Conservation (phyloP, 2,888 invertebrate genomes). For the Drosophila meridionalis region DNA sequence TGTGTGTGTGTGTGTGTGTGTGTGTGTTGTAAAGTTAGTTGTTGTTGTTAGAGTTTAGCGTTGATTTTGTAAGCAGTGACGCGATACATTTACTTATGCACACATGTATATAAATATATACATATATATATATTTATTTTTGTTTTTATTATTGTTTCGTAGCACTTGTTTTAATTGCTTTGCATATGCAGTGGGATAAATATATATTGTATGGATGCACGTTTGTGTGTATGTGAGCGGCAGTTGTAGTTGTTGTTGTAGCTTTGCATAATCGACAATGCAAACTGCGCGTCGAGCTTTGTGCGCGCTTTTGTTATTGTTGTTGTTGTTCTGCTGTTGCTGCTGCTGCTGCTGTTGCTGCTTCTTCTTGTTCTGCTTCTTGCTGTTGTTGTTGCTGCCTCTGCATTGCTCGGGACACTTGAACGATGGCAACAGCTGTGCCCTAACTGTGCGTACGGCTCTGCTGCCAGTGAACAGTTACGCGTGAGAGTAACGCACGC, state of each 20-base stretch:
- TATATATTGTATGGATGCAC: background rate
- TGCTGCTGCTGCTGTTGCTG: background rate
- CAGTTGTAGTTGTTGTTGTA: constrained; percentile 16
- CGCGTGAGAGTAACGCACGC: constrained; percentile 27
- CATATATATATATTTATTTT: background rate
- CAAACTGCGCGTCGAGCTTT: constrained; percentile 30
- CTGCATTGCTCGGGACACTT: constrained; percentile 27
- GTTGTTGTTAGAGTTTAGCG: constrained; percentile 32
- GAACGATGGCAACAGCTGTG: constrained; percentile 69
- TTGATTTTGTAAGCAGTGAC: constrained; percentile 28
- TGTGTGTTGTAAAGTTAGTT: constrained; percentile 9
- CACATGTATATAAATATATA: background rate
- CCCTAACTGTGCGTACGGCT: constrained; percentile 52
- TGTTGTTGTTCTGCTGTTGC: constrained; percentile 7
- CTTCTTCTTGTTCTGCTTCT: background rate
- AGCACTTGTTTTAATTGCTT: constrained; percentile 32
- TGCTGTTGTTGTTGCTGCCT: constrained; percentile 17
- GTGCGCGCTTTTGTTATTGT: constrained; percentile 14
- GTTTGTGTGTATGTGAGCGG: background rate
- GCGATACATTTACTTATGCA: constrained; percentile 23
- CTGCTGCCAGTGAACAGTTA: constrained; percentile 26
- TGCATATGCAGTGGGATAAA: constrained; percentile 17
- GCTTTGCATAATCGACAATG: constrained; percentile 39
- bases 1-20: constrained; percentile 7
- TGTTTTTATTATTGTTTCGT: constrained; percentile 25